Percentiles rank a stretch among this genome's conserved stretches.
These are phyloP conservation scores for Caprella mutica DNA, from an alignment of 2,888 invertebrate species.

Conservation along the genomic window DNA sequence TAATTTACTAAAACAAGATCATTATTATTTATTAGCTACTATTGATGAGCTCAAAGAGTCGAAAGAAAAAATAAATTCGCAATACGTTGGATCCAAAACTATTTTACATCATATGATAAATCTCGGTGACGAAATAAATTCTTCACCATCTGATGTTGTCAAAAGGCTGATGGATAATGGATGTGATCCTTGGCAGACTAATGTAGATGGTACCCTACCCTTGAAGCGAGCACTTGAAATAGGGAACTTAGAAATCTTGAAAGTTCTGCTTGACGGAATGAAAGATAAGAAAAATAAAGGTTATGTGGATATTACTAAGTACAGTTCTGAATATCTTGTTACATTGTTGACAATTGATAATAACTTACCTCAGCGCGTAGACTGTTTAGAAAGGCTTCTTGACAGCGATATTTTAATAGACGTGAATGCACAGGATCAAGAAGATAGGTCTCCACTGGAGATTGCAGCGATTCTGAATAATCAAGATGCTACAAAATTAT, in stretches of 20 bases:
- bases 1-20: too few relatives aligned
- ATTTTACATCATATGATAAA: neutral
- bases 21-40: too few relatives aligned
- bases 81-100: slow-evolving; percentile 1
- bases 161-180: neutral
- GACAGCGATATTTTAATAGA: neutral
- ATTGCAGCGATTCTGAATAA: neutral
- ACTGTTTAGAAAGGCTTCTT: slow-evolving; percentile 1
- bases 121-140: neutral
- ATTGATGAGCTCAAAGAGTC: too few relatives aligned
- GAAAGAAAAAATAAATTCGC: too few relatives aligned
- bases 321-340: neutral
- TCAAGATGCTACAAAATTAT: neutral
- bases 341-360: neutral
- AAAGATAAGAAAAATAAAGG: neutral
- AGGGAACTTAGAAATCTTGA: neutral
- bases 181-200: slow-evolving; percentile 3
- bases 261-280: neutral
- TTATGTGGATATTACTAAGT: neutral
- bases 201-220: neutral
- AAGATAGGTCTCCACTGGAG: neutral
- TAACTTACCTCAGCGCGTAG: neutral
- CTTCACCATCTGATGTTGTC: neutral
- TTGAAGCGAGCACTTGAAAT: neutral
- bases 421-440: neutral